Evolutionary conservation across 2,888 invertebrate genomes (phyloP).

Genomic region (Bellardia pandia): DNA sequence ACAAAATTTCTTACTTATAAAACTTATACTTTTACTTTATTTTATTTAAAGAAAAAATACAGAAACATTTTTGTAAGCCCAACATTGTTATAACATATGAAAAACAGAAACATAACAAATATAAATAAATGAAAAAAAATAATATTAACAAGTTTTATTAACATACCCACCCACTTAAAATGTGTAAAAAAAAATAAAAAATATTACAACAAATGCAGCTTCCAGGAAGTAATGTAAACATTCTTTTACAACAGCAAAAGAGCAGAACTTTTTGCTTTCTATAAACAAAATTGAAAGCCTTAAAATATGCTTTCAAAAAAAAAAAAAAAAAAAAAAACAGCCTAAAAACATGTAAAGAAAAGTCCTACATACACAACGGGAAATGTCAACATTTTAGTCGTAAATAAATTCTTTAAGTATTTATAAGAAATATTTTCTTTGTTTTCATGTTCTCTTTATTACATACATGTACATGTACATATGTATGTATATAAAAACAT

Average conservation of each 20-base stretch:
- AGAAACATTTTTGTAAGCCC: slow-evolving; percentile 11
- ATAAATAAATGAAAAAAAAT: neutral
- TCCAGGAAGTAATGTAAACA: neutral
- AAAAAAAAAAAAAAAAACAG: neutral
- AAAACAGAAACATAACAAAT: neutral
- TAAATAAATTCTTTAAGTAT: no score
- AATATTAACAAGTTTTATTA: slow-evolving; percentile 26
- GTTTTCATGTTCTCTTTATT: no score
- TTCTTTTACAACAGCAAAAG: neutral
- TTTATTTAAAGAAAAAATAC: neutral
- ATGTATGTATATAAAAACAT: no score
- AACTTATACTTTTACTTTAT: neutral
- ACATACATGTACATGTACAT: no score
- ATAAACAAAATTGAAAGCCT: neutral
- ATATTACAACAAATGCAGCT: neutral
- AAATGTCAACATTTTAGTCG: no score
- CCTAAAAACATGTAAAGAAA: neutral
- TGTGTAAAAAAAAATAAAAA: neutral
- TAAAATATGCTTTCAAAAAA: slow-evolving; percentile 23
- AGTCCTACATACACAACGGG: no score
- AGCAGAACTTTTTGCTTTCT: neutral
- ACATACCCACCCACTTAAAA: slow-evolving; percentile 1
- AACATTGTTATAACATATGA: neutral
- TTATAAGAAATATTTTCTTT: neutral
- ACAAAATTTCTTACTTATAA: neutral